phyloP scores from a whole-genome alignment of 2,113 vertebrate species.

The Odobenus rosmarus region DNA sequence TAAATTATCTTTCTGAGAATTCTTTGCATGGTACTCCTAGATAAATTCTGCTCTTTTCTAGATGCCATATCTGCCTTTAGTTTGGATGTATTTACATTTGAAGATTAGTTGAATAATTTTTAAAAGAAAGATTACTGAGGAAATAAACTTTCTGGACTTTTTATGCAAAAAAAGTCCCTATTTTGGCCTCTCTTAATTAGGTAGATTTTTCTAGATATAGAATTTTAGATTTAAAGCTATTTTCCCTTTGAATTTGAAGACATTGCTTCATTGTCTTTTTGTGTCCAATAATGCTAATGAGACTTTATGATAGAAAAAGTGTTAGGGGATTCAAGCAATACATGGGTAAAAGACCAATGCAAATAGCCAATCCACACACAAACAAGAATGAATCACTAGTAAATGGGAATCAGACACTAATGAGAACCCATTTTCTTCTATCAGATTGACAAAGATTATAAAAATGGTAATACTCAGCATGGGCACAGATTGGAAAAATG shows the following conservation, averaged over 20 bases:
- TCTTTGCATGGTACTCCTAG: neutral
- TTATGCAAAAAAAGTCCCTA: neutral
- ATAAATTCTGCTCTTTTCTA: neutral
- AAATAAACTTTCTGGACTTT: neutral
- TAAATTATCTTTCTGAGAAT: neutral
- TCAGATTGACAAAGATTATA: neutral
- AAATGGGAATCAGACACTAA: neutral
- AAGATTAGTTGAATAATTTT: neutral
- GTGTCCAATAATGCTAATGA: neutral
- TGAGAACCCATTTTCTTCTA: neutral
- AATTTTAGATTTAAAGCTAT: constrained; percentile 29
- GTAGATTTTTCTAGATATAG: neutral
- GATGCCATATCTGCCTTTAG: neutral
- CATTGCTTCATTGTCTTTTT: neutral
- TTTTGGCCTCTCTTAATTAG: neutral
- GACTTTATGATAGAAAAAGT: neutral
- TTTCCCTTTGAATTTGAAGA: neutral
- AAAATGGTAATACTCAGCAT: neutral
- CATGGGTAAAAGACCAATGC: neutral
- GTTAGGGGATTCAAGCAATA: neutral
- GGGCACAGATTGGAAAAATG: neutral
- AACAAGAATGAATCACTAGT: neutral
- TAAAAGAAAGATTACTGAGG: neutral
- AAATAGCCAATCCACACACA: neutral
- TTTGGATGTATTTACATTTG: neutral